phyloP scores from a whole-genome alignment of 2,797 vertebrate species.

The Macropus fuliginosus region DNA sequence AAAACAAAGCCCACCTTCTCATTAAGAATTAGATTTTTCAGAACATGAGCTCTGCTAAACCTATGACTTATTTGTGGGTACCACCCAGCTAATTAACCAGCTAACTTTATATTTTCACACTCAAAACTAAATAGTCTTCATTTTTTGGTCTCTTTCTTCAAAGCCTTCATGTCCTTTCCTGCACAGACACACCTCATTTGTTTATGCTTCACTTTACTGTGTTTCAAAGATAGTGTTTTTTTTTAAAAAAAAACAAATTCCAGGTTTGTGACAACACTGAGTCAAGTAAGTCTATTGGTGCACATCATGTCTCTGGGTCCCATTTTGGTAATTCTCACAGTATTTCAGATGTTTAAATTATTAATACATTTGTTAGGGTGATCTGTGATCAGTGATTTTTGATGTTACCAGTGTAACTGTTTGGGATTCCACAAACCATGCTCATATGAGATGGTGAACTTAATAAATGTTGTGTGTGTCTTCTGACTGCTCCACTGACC shows the following conservation, averaged over 20 bases:
- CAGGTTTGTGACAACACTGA: not conserved
- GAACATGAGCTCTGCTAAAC: not conserved
- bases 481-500: not conserved
- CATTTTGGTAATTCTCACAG: not conserved
- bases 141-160: not conserved
- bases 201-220: not conserved
- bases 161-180: not conserved
- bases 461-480: not conserved
- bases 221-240: not conserved
- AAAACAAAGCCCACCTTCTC: not conserved
- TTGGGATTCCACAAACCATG: not conserved
- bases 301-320: not conserved
- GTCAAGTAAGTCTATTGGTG: not conserved
- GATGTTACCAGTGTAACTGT: not conserved
- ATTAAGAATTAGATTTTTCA: constrained; percentile 29
- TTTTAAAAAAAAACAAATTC: not conserved
- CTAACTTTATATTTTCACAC: not conserved
- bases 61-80: not conserved
- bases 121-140: not conserved
- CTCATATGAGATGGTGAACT: not conserved
- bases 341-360: not conserved
- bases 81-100: not conserved
- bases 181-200: not conserved
- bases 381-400: not conserved
- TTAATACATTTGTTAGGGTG: not conserved